A percentile compares a stretch with the other conserved stretches of the same genome.
These are phyloP conservation scores for Drosophila sucinea DNA, from an alignment of 1,140 invertebrate genomes.

Conservation along the genomic window DNA sequence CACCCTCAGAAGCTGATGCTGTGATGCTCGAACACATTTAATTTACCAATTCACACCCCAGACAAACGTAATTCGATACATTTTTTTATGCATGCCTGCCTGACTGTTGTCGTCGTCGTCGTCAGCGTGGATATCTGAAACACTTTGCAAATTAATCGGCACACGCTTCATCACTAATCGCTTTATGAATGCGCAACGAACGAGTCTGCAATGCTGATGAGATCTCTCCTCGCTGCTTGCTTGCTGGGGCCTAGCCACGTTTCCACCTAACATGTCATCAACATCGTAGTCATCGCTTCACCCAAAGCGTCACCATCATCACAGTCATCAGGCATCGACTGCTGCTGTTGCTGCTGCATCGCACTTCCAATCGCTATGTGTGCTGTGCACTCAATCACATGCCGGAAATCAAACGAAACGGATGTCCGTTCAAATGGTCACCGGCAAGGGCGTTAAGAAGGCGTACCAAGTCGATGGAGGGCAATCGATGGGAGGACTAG, in stretches of 20 bases:
- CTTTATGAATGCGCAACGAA: slow-evolving; percentile 61
- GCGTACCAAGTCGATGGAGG: slow-evolving; percentile 38
- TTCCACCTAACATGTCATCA: slow-evolving; percentile 22
- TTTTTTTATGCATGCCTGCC: slow-evolving; percentile 34
- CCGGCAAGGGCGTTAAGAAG: slow-evolving; percentile 23
- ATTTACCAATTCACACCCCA: slow-evolving; percentile 43
- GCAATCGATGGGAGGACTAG: slow-evolving; percentile 12
- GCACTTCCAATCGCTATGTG: slow-evolving; percentile 66
- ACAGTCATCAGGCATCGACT: slow-evolving; percentile 27
- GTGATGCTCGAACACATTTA: slow-evolving; percentile 23
- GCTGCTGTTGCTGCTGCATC: slow-evolving; percentile 30
- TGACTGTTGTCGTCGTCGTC: slow-evolving; percentile 1
- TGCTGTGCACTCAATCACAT: slow-evolving; percentile 77
- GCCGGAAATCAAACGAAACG: slow-evolving; percentile 77
- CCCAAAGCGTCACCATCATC: slow-evolving; percentile 21
- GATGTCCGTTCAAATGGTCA: slow-evolving; percentile 70
- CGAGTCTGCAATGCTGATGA: slow-evolving; percentile 54
- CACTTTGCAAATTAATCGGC: slow-evolving; percentile 65
- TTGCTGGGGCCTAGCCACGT: slow-evolving; percentile 14
- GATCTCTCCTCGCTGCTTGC: slow-evolving; percentile 24
- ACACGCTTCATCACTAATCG: slow-evolving; percentile 70
- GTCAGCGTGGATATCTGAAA: slow-evolving; percentile 48
- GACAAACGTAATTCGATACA: slow-evolving; percentile 60
- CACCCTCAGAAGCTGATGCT: not conserved
- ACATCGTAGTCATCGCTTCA: not conserved